Evolutionary conservation across 2,113 vertebrate species (phyloP).

Genomic region (Sphyrna mokarran): DNA sequence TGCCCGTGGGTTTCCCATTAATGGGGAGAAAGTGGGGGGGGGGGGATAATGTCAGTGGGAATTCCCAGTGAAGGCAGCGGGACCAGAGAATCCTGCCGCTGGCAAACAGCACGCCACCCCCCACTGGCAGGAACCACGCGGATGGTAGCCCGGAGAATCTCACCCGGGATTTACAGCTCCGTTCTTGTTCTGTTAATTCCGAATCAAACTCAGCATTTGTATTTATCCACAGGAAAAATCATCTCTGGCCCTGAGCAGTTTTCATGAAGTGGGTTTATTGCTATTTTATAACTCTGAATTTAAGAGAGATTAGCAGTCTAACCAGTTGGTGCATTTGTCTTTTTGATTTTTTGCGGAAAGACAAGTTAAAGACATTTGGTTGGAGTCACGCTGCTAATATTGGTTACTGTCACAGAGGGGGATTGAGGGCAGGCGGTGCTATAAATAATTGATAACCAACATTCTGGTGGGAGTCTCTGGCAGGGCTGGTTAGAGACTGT

Average conservation of each 20-base stretch:
- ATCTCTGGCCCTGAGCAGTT: background rate
- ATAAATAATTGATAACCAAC: background rate
- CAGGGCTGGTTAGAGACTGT: background rate
- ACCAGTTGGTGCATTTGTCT: background rate
- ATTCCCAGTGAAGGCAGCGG: no score
- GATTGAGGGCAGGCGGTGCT: background rate
- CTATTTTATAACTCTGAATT: background rate
- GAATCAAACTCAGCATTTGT: background rate
- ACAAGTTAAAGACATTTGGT: background rate
- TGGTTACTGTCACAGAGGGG: background rate
- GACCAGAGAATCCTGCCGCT: no score
- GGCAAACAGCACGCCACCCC: no score
- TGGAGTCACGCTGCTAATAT: background rate
- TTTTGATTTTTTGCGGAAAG: background rate
- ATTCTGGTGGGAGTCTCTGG: background rate
- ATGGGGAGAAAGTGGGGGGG: no score
- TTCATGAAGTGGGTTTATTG: background rate
- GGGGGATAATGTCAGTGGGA: no score
- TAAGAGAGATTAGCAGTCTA: no score
- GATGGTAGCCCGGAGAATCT: no score
- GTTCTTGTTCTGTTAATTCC: background rate
- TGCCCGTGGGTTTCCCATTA: no score
- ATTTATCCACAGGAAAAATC: background rate
- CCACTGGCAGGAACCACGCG: no score
- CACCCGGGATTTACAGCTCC: background rate